phyloP scores from a whole-genome alignment of 2,113 vertebrate species.

The Laterallus jamaicensis region DNA sequence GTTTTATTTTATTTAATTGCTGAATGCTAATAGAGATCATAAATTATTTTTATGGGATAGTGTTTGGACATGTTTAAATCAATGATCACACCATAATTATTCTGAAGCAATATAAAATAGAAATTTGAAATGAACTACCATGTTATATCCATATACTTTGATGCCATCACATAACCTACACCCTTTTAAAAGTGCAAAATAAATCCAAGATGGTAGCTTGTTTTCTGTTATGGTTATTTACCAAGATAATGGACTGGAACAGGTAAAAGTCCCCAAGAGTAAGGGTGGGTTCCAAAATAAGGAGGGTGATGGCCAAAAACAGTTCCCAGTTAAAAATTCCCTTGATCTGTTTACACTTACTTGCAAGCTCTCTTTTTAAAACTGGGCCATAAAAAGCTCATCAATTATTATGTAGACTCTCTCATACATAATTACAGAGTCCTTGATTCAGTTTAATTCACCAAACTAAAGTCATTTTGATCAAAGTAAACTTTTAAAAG shows the following conservation, averaged over 20 bases:
- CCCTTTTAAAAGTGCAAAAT: background rate
- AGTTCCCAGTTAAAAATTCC: background rate
- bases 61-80: background rate
- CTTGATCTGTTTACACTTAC: background rate
- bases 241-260: background rate
- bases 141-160: background rate
- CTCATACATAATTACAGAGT: background rate
- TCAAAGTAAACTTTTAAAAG: background rate
- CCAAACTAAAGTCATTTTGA: background rate
- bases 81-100: background rate
- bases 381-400: background rate
- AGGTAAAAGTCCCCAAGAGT: background rate
- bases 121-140: background rate
- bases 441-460: background rate
- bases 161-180: background rate
- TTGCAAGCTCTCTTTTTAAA: background rate
- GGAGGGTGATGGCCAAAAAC: background rate
- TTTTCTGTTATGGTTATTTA: background rate
- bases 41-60: background rate
- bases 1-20: background rate
- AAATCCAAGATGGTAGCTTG: background rate
- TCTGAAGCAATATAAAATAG: background rate
- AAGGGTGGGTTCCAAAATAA: background rate
- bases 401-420: background rate
- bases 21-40: background rate